These are phyloP conservation scores for Tipula helvola DNA, from an alignment of 2,888 invertebrate genomes.

Conservation along the genomic window DNA sequence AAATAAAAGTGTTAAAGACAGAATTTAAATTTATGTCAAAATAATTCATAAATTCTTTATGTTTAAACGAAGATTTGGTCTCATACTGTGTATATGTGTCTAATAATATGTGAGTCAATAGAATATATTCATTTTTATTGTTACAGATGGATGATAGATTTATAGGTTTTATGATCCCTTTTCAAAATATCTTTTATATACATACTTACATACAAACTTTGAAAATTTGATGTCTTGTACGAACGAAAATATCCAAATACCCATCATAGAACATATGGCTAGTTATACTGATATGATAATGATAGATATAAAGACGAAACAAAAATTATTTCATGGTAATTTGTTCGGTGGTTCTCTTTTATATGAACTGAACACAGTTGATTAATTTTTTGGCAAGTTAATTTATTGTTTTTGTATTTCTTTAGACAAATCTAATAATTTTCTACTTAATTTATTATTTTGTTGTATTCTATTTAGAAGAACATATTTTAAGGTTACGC, in stretches of 20 bases:
- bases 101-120: neutral
- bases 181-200: neutral
- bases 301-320: neutral
- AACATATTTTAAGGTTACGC: neutral
- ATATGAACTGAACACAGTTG: neutral
- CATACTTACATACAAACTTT: neutral
- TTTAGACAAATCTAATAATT: neutral
- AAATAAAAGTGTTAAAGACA: neutral
- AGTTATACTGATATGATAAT: neutral
- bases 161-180: conserved; percentile 4
- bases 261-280: neutral
- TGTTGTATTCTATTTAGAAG: neutral
- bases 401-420: neutral
- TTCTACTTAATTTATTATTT: neutral
- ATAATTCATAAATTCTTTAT: neutral
- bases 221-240: neutral
- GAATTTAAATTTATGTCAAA: neutral
- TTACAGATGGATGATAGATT: neutral
- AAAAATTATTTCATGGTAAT: neutral
- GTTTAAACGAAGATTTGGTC: neutral
- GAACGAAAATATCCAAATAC: neutral
- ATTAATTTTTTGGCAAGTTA: neutral
- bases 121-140: neutral
- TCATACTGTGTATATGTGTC: neutral
- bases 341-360: neutral